A percentile compares a stretch with the other conserved stretches of the same genome.
phyloP scores from a whole-genome alignment of 2,113 vertebrate genomes.

The Bufo gargarizans region DNA sequence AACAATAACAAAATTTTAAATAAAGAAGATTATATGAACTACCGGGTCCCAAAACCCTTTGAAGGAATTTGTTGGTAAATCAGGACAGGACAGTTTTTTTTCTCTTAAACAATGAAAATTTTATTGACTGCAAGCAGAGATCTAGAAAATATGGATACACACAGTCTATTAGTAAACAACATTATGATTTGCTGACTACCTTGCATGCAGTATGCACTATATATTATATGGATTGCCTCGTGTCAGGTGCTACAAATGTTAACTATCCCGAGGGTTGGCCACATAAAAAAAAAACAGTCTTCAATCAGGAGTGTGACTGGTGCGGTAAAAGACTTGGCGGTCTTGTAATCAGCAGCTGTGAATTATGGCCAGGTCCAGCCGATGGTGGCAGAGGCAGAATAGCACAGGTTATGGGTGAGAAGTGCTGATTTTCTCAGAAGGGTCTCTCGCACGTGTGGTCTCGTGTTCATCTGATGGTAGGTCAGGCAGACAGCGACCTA shows the following conservation, averaged over 20 bases:
- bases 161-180: not conserved
- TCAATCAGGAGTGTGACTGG: not conserved
- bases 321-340: not conserved
- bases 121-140: not conserved
- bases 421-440: slow-evolving; percentile 8
- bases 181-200: too few species aligned
- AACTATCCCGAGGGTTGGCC: not conserved
- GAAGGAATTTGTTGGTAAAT: too few species aligned
- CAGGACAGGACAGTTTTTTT: too few species aligned
- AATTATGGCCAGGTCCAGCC: not conserved
- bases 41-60: too few species aligned
- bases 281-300: not conserved
- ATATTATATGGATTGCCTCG: not conserved
- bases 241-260: not conserved
- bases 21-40: too few species aligned
- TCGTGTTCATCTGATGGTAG: slow-evolving; percentile 4
- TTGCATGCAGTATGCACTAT: too few species aligned
- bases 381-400: not conserved
- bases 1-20: too few species aligned
- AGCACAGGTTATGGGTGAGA: not conserved
- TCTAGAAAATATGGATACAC: not conserved
- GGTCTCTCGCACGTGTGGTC: not conserved
- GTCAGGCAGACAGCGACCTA: slow-evolving; percentile 14
- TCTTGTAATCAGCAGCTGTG: not conserved
- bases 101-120: too few species aligned